Conservation (phyloP, 2,888 invertebrate species). For the Euzophera pinguis region DNA sequence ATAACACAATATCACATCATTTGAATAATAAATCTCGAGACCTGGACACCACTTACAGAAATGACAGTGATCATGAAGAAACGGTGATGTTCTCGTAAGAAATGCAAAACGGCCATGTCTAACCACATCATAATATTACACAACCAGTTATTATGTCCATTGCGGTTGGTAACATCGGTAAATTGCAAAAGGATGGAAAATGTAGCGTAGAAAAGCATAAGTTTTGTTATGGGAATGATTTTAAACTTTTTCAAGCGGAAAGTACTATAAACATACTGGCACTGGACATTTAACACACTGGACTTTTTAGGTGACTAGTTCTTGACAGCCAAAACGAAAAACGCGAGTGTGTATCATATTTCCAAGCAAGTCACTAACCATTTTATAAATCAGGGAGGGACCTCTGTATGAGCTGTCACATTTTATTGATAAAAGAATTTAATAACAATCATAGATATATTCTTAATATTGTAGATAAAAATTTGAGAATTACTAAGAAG, state of each 20-base stretch:
- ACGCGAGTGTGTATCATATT: no score
- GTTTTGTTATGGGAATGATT: conserved; percentile 5
- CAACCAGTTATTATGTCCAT: conserved; percentile 53
- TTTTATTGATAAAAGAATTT: no score
- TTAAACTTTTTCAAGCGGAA: not conserved
- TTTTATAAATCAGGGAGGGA: no score
- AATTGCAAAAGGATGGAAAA: conserved; percentile 37
- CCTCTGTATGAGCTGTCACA: no score
- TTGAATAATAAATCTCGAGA: conserved; percentile 44
- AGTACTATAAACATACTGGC: not conserved
- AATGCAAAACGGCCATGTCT: conserved; percentile 49
- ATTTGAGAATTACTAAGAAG: not conserved
- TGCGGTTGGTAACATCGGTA: conserved; percentile 42
- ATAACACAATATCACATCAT: conserved; percentile 43
- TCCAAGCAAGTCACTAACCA: no score
- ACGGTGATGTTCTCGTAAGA: conserved; percentile 34
- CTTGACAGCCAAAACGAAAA: no score
- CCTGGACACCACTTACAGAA: conserved; percentile 35
- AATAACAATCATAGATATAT: no score
- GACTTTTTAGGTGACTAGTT: no score
- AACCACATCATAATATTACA: conserved; percentile 46
- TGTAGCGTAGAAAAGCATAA: conserved; percentile 10
- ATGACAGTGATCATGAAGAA: conserved; percentile 47
- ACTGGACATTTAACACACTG: no score
- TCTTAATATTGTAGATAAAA: not conserved